Base-by-base conservation (phyloP, 2,888 invertebrate genomes). In the Esperia sulphurella region DNA sequence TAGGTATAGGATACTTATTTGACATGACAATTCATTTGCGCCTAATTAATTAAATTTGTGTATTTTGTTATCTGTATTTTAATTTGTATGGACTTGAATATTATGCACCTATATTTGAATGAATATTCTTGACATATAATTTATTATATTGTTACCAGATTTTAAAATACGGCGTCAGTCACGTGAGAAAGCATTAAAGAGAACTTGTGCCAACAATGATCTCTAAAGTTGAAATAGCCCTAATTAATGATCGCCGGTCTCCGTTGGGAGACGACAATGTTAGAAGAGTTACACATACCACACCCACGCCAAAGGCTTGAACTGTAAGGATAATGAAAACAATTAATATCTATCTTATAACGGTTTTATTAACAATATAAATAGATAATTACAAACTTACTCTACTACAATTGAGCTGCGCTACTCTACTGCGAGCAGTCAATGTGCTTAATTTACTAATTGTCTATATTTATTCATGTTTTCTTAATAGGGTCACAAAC, bases 331-430 rank as follows among this genome's bases (percentile, higher is more conserved):
- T 55, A 53, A 55, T 50, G 44, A 60, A 59, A 66, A 65, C 71
- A 60, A 59, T 47, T 29, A 43, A 54, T 65, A 61, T 74, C 80
- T 86, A 86, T 84, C 75, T 83, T 66, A 84, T 87, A 89, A 89
- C 89, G 79, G 76, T 89, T 89, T 89, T 89, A 88, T 86, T 89
- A 89, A 89, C 89, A 89, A 88, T 88, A 88, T 87, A 87, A 88
- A 89, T 85, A 84, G 79, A 68, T 84, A 87, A 83, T 87, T 87
- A 87, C 83, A 88, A 89, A 88, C 84, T 84, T 86, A 87, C 74
- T 72, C 62, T 56, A 69, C 86, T 87, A 88, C 85, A 83, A 84
- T 87, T 88, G 87, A 88, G 87, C 89, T 86, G 86, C 86, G 81
- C 88, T 88, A 88, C 78, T 83, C 86, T 87, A 87, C 85, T 78